Percentiles rank a stretch among this genome's conserved stretches.
phyloP scores from a whole-genome alignment of 2,888 invertebrate species.

The Willowsia nigromaculata region DNA sequence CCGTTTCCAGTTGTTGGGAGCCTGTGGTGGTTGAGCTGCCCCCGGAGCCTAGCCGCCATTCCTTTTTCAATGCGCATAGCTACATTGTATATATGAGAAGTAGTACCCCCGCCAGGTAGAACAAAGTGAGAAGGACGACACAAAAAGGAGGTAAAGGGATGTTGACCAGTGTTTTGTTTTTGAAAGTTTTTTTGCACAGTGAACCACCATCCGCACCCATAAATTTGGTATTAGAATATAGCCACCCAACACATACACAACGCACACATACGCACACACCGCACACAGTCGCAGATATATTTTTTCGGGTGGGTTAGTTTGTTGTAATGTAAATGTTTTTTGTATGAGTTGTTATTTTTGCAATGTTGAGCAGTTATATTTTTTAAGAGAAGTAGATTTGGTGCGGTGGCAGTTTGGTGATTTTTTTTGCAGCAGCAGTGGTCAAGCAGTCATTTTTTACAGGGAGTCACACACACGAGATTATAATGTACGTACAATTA shows the following conservation, averaged over 20 bases:
- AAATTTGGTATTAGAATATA: too few species aligned
- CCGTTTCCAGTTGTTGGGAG: constrained; percentile 82
- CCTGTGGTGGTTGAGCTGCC: constrained; percentile 74
- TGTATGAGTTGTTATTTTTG: not conserved
- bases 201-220: constrained; percentile 19
- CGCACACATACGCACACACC: not conserved
- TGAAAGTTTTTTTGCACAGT: constrained; percentile 8
- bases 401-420: constrained; percentile 38
- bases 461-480: constrained; percentile 40
- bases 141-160: constrained; percentile 17
- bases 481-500: constrained; percentile 27
- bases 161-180: constrained; percentile 25
- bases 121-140: constrained; percentile 11
- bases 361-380: constrained; percentile 40
- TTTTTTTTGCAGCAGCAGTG: constrained; percentile 15
- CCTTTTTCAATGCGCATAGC: constrained; percentile 90
- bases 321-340: not conserved
- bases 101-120: constrained; percentile 40
- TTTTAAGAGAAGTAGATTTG: constrained; percentile 49
- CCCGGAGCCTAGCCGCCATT: constrained; percentile 84
- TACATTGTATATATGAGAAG: constrained; percentile 80
- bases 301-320: not conserved
- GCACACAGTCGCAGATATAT: not conserved
- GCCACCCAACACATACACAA: constrained; percentile 49
- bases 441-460: constrained; percentile 41